phyloP scores from a whole-genome alignment of 2,797 vertebrate genomes.

The Chromobotia macracanthus region DNA sequence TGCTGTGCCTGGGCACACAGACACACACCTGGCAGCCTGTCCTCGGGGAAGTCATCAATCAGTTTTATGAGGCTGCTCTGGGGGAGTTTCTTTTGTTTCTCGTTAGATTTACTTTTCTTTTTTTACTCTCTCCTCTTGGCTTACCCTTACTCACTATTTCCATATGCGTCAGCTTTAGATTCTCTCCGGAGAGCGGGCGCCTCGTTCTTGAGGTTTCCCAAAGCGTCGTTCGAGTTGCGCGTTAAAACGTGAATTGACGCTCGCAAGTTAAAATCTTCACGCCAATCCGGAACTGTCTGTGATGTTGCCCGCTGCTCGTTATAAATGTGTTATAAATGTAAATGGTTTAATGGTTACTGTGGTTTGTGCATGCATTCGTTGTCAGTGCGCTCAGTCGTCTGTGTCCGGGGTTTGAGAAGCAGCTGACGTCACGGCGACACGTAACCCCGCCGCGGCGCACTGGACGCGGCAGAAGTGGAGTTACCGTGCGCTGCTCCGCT shows the following conservation, averaged over 20 bases:
- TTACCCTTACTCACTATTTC: slow-evolving; percentile 60
- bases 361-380: background rate
- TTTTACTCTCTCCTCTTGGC: slow-evolving; percentile 54
- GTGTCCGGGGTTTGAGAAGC: slow-evolving; percentile 41
- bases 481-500: slow-evolving; percentile 51
- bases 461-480: slow-evolving; percentile 32
- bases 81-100: slow-evolving; percentile 75
- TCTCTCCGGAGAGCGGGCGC: slow-evolving; percentile 41
- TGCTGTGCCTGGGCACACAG: slow-evolving; percentile 51
- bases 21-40: slow-evolving; percentile 82
- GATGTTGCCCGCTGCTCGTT: background rate
- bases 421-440: slow-evolving; percentile 62
- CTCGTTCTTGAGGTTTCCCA: slow-evolving; percentile 50
- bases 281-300: slow-evolving; percentile 9
- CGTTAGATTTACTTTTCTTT: slow-evolving; percentile 70
- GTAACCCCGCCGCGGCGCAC: slow-evolving; percentile 56
- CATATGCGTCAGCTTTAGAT: slow-evolving; percentile 78
- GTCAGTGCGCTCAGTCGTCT: background rate
- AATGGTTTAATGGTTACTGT: too few relatives aligned
- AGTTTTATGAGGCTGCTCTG: slow-evolving; percentile 81
- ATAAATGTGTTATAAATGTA: too few relatives aligned
- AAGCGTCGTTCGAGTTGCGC: slow-evolving; percentile 59
- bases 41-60: slow-evolving; percentile 84
- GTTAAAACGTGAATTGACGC: slow-evolving; percentile 46
- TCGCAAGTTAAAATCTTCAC: slow-evolving; percentile 19